Evolutionary conservation across 2,113 vertebrate species (phyloP), one percentile per base, ranked within the genome.

Genomic region (Herpetotheres cachinnans): DNA sequence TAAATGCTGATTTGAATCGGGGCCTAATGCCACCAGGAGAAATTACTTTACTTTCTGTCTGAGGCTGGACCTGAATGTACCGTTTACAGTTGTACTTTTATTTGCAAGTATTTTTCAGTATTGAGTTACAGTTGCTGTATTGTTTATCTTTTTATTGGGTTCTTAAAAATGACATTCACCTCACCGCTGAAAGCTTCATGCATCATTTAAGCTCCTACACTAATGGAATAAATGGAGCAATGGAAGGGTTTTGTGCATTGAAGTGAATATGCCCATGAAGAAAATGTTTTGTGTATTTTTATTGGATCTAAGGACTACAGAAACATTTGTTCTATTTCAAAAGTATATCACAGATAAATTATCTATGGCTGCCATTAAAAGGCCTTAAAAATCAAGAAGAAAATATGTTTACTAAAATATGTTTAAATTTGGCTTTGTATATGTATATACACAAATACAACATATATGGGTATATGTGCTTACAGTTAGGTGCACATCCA

Each of bases 211-310:
- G 47, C 27, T 72, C 34, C 76, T 74, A 82, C 47, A 67, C 83
- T 93, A 95, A 96, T 97, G 91, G 91, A 95, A 95, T 90, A 95
- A 95, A 91, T 95, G 82, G 88, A 92, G 80, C 79, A 86, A 50
- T 82, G 72, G 52, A 86, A 92, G 47, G 25, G 18, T 6, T 92
- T 91, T 93, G 76, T 93, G 90, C 82, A 78, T 19, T 84, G 92
- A 80, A 88, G 89, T 89, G 86, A 86, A 44, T 82, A 86, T 47
- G 34, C 63, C 83, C 11, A 2, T 74, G 77, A 86, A 71, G 76
- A 95, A 82, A 94, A 95, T 74, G 25, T 21, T 89, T 63, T 89
- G 13, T 92, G 9, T 62, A 25, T 90, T 95, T 94, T 90, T 86
- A 56, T 82, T 92, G 52, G 40, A 46, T 86, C 52, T 54, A 27